Evolutionary conservation across 2,888 invertebrate species (phyloP).

Genomic region (Liposcelis brunnea): DNA sequence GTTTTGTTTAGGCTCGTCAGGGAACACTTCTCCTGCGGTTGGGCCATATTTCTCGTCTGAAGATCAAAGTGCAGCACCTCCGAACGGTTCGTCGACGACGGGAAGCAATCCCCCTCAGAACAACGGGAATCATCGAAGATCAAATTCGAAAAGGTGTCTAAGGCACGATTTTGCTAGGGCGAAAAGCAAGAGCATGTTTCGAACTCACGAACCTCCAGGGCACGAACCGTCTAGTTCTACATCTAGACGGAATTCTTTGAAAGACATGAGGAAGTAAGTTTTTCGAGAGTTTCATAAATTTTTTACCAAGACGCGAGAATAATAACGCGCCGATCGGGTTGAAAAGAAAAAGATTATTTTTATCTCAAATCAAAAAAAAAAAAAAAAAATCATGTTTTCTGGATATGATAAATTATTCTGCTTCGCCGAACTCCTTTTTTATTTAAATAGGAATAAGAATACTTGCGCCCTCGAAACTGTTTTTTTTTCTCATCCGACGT

Average conservation of each 20-base stretch:
- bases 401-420: not conserved
- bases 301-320: no score
- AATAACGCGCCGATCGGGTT: no score
- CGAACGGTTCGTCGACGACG: not conserved
- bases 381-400: no score
- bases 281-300: not conserved
- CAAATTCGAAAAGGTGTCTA: constrained; percentile 30
- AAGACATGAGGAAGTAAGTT: constrained; percentile 30
- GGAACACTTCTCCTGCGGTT: constrained; percentile 7
- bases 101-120: not conserved
- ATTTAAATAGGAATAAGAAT: no score
- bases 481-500: not conserved
- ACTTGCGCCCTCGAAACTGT: not conserved
- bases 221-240: constrained; percentile 17
- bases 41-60: not conserved
- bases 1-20: constrained; percentile 8
- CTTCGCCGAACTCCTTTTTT: not conserved
- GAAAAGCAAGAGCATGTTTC: constrained; percentile 29
- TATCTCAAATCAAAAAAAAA: no score
- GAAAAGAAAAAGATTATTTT: no score
- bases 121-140: constrained; percentile 18
- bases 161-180: constrained; percentile 32
- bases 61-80: constrained; percentile 9
- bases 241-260: constrained; percentile 28
- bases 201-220: constrained; percentile 23